Evolutionary conservation across 2,797 vertebrate species (phyloP), one percentile per base, ranked within the genome.

Genomic region (Sitta carolinensis): DNA sequence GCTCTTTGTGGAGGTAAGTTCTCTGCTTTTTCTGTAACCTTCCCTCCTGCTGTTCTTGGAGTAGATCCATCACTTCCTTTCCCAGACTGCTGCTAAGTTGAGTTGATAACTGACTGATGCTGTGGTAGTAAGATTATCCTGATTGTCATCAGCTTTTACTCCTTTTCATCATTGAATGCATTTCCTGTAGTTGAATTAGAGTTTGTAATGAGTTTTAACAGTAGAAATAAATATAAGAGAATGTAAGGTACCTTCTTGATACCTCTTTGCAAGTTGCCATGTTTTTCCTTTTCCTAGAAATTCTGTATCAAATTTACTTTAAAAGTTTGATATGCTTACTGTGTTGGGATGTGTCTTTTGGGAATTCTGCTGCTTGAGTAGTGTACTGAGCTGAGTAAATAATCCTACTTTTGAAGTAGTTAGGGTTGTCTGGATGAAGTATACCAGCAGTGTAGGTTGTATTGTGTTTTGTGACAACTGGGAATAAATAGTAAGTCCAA

Each of bases 1-100:
- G 99, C 94, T 99, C 99, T 57, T 97, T 99, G 97, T 99, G 99
- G 99, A 98, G 99, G 99, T 99, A 98, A 97, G 98, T 57, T 66
- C 67, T 87, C 21, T 54, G 9, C 7, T 93, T 78, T 89, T 91
- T 29, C 26, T 42, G 4, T 50, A 48, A 42, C 8, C 2, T 58
- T n/a, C 14, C 6, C 5, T 9, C 7, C 11, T 43, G 6, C 2
- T 0, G 0, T 57, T 77, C 16, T 66, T 16, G 47, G 38, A 67
- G 50, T 42, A 47, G 16, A 29, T 40, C 14, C 2, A 2, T 81
- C 7, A 51, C 42, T 54, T 63, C 34, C 21, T 29, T 75, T 91
- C 84, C 51, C 34, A 42, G 36, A 32, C 45, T 92, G 52, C 66
- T 90, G 25, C 55, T 68, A 79, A 76, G 36, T 42, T 79, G 66